Evolutionary conservation across 2,888 invertebrate genomes (phyloP), one percentile per base, ranked within the genome.

Genomic region (Agrilus mali): DNA sequence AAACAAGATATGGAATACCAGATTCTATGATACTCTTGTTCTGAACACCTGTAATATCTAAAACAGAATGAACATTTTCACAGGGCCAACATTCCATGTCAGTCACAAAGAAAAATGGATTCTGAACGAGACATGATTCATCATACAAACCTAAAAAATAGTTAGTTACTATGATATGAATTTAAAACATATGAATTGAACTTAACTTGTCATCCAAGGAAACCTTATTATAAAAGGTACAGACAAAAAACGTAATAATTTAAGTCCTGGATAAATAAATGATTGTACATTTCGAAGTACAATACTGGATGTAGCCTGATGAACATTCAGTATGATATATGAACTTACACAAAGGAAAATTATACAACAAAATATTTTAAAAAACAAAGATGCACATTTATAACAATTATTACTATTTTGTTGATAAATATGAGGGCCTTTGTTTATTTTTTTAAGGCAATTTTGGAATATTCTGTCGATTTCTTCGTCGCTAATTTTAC

Each of bases 31-130:
- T 60, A 48, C 65, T 66, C 41, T 70, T 67, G 47, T 73, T 70
- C 46, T 67, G 68, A 44, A 75, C 73, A 40, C 75, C 73, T 43
- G 76, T 72, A 40, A 86, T 65, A 62, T 85, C 78, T 43, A 80
- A 68, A 33, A 89, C 72, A 55, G 77, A 77, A 51, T 73, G 74
- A 0, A 86, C 75, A 54, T 74, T 69, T 57, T 80, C 80, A 57
- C 89, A 90, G 0, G 88, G 86, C 76, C 82, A 84, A 60, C 89
- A 89, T 59, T 86, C 86, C 72, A 88, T 80, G 56, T 86, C 83
- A n/a, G 75, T 71, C 8, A 87, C 77, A 60, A 78, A 77, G 61
- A 86, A 90, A 60, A 80, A 86, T 12, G 89, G 89, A 67, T 90
- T 90, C 60, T 82, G 79, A 53, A 89, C 66, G 33, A 90, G 68